A percentile compares a stretch with the other conserved stretches of the same genome.
Evolutionary conservation across 2,888 invertebrate species (phyloP).

Genomic region (Apocheima hispidaria): DNA sequence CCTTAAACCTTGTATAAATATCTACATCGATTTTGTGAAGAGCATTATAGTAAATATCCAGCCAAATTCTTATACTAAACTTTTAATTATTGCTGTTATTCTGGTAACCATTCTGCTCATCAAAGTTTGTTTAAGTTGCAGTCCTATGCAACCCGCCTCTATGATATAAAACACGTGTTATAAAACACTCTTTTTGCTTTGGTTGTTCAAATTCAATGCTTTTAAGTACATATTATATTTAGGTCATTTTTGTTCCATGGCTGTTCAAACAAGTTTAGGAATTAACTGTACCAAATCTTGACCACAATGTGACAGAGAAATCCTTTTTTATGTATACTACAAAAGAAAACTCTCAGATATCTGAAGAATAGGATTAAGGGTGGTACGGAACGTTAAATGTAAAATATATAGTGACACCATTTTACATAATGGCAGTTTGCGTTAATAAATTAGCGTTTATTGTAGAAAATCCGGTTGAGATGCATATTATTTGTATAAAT

Average conservation of each 20-base stretch:
- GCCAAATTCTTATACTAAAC: too few relatives aligned
- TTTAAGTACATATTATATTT: conserved; percentile 3
- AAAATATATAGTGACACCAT: conserved; percentile 28
- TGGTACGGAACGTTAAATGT: too few relatives aligned
- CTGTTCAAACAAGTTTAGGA: conserved; percentile 35
- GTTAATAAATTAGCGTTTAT: conserved; percentile 34
- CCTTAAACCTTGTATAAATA: too few relatives aligned
- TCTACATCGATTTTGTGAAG: too few relatives aligned
- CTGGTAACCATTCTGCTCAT: too few relatives aligned
- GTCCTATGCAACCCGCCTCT: too few relatives aligned
- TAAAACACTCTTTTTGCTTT: too few relatives aligned
- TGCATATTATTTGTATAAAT: conserved; percentile 35
- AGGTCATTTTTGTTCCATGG: conserved; percentile 23
- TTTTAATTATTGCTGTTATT: too few relatives aligned
- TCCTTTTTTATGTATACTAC: conserved; percentile 18
- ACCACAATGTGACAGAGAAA: conserved; percentile 21
- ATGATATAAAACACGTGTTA: too few relatives aligned
- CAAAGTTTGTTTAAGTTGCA: too few relatives aligned
- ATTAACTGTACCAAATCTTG: conserved; percentile 44
- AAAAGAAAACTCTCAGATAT: conserved; percentile 54
- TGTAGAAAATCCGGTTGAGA: conserved; percentile 34
- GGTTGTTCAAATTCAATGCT: neutral
- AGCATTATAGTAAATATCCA: too few relatives aligned
- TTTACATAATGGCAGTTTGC: conserved; percentile 27
- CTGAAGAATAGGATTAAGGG: conserved; percentile 43